These are phyloP conservation scores for Leiothrix lutea DNA, from an alignment of 2,113 vertebrate genomes.

Conservation along the genomic window DNA sequence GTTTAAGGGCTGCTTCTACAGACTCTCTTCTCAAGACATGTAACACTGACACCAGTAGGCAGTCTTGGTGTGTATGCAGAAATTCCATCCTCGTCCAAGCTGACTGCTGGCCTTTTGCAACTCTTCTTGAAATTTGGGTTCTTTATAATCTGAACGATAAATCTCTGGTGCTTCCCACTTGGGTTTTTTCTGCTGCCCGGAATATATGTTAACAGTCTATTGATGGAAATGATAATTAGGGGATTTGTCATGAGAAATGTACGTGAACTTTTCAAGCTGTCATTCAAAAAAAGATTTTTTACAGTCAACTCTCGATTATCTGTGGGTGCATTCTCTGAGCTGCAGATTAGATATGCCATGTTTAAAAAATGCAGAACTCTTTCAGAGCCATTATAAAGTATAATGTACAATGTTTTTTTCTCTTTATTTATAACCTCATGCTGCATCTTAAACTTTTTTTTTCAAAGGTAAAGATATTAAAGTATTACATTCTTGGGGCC, in stretches of 20 bases:
- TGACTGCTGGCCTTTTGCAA: background rate
- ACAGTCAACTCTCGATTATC: constrained; percentile 35
- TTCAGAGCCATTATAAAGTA: constrained; percentile 6
- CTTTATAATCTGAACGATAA: background rate
- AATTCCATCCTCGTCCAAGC: background rate
- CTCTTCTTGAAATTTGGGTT: background rate
- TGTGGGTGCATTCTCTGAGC: constrained; percentile 38
- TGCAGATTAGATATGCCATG: constrained; percentile 7
- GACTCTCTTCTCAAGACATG: background rate
- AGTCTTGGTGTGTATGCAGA: background rate
- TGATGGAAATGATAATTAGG: constrained; percentile 62
- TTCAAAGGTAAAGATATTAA: background rate
- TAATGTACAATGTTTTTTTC: background rate
- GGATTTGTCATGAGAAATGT: constrained; percentile 46
- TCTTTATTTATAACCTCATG: background rate
- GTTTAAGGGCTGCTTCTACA: background rate
- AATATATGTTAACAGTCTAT: constrained; percentile 18
- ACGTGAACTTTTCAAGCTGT: constrained; percentile 56
- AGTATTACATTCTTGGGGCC: background rate
- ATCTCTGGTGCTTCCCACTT: background rate
- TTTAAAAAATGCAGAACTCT: background rate
- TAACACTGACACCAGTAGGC: background rate
- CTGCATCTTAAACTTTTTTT: background rate
- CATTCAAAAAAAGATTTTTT: constrained; percentile 45
- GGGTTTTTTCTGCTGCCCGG: background rate